Evolutionary conservation across 1,140 invertebrate genomes (phyloP).

Genomic region (Linepithema humile): DNA sequence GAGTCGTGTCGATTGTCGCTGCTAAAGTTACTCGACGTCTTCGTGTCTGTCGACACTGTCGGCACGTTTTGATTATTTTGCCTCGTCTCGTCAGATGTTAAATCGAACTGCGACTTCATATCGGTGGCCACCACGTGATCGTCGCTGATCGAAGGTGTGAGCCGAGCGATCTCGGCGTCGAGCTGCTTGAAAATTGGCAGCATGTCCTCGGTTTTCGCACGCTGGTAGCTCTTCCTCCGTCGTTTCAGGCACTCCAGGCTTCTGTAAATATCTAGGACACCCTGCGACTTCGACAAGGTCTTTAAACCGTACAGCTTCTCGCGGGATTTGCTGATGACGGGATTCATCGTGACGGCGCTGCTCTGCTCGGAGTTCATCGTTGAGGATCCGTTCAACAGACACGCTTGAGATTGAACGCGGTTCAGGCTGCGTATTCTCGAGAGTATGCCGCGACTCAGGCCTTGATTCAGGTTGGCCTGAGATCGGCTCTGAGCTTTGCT

Average conservation of each 20-base stretch:
- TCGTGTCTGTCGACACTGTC: neutral
- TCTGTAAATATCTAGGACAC: conserved; percentile 84
- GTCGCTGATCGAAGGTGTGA: conserved; percentile 8
- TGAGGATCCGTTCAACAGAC: conserved; percentile 73
- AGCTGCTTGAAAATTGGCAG: conserved; percentile 78
- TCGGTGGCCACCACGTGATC: neutral
- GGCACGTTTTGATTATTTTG: neutral
- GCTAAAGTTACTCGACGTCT: neutral
- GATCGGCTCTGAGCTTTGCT: conserved; percentile 80
- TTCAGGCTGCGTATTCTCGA: conserved; percentile 80
- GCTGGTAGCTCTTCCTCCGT: conserved; percentile 72
- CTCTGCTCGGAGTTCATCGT: conserved; percentile 1
- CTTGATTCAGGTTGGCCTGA: conserved; percentile 79
- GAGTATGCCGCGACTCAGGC: conserved; percentile 74
- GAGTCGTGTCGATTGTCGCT: neutral
- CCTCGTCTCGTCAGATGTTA: neutral
- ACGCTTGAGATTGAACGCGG: conserved; percentile 80
- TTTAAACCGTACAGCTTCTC: conserved; percentile 85
- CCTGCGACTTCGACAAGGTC: conserved; percentile 85
- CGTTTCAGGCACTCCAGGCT: conserved; percentile 80
- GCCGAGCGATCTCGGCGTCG: conserved; percentile 67
- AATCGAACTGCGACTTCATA: neutral
- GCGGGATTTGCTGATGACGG: conserved; percentile 79
- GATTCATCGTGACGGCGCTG: conserved; percentile 54
- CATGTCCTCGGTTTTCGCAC: conserved; percentile 78